Base-by-base conservation (phyloP, 2,888 invertebrate genomes). In the Calameuta filiformis region DNA sequence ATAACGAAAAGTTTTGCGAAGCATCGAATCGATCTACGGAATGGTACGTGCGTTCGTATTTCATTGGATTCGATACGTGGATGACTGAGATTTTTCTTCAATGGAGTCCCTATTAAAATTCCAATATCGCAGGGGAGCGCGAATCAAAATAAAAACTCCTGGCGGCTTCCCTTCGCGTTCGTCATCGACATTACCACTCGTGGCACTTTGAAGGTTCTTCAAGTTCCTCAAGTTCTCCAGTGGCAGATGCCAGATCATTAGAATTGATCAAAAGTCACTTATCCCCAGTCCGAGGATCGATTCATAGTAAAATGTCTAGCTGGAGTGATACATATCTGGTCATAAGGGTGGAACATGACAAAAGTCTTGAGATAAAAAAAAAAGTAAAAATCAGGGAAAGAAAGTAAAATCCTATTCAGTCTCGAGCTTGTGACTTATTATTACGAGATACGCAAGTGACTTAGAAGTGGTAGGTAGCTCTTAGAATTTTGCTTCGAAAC, bases 401-500 rank as follows among this genome's bases (percentile, higher is more conserved):
- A 40, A 40, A 9, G 0, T 56, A 4, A 56, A 56, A 2, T 56
- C 23, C 15, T 23, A 56, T 56, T 56, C 56, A 9, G 9, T 56
- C 15, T 23, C 9, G 23, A 56, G 56, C 2, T 23, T 9, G 23
- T 9, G 56, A 56, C 23, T 56, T 9, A 9, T 23, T 23, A 2
- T 23, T 6, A 56, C 23, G 23, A 23, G 23, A 56, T 40, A 34
- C 76, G 37, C 76, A 12, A 75, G 71, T 73, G 74, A 75, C 37
- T 74, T 77, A 79, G 79, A 56, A 79, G 76, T 81, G 80, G 86
- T 88, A 88, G 88, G 87, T 87, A 87, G 81, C 81, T 83, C 85
- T 82, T 80, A 80, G 74, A 76, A 79, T 78, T 80, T 68, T 69
- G 23, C 56, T 23, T 9, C 75, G 77, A 79, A 82, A 83, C 84